Evolutionary conservation across 2,888 invertebrate species (phyloP).

Genomic region (Ichneumoninae sp.): DNA sequence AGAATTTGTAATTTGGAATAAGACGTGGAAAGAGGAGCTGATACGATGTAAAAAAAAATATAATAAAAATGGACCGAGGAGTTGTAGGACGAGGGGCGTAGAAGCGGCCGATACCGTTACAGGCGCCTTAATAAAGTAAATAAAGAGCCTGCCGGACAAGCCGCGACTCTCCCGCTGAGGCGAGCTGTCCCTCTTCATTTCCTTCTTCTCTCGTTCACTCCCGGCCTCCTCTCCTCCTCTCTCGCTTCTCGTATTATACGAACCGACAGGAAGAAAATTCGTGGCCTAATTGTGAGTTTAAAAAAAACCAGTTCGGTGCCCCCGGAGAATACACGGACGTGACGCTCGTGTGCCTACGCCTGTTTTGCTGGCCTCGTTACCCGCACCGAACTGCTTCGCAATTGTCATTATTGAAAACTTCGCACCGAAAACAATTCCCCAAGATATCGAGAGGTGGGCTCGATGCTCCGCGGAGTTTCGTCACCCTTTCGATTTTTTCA

Average conservation of each 20-base stretch:
- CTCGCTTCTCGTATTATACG: conserved; percentile 53
- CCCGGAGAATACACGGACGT: conserved; percentile 38
- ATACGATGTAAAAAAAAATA: conserved; percentile 55
- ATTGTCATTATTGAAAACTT: conserved; percentile 53
- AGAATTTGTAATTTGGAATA: conserved; percentile 71
- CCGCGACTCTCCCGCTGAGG: conserved; percentile 72
- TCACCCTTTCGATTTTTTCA: background rate
- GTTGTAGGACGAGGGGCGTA: conserved; percentile 52
- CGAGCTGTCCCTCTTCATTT: conserved; percentile 73
- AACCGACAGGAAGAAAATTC: conserved; percentile 67
- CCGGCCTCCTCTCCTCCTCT: conserved; percentile 47
- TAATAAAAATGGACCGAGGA: conserved; percentile 28
- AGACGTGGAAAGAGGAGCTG: conserved; percentile 42
- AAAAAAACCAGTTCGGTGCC: conserved; percentile 64
- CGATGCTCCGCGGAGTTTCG: background rate
- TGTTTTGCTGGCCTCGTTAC: conserved; percentile 48
- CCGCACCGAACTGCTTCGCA: conserved; percentile 18
- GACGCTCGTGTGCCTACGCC: conserved; percentile 32
- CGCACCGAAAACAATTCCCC: conserved; percentile 5
- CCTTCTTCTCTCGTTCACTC: conserved; percentile 65
- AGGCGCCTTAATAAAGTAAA: conserved; percentile 83
- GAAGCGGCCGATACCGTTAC: conserved; percentile 81
- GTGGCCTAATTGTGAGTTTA: conserved; percentile 67
- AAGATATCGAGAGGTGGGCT: background rate
- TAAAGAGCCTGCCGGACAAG: conserved; percentile 80